Conservation (phyloP, 2,113 vertebrate genomes). For the Calidris pygmaea region DNA sequence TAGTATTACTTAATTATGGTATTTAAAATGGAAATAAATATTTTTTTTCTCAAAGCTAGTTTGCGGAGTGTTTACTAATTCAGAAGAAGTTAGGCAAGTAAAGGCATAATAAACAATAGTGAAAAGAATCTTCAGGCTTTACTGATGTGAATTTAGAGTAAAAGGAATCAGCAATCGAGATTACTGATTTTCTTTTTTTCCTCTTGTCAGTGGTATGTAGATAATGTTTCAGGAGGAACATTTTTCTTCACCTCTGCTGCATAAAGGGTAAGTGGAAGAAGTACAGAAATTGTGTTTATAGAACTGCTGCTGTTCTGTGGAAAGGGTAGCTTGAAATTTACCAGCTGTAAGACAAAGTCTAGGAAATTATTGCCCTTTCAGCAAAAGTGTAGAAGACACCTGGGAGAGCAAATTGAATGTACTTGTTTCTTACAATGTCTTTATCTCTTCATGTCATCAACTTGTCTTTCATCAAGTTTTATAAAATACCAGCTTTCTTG, state of each 20-base stretch:
- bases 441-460: neutral
- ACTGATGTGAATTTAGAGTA: neutral
- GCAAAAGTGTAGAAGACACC: neutral
- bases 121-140: neutral
- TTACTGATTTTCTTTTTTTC: neutral
- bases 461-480: neutral
- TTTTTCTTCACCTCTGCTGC: neutral
- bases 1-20: neutral
- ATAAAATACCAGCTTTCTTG: neutral
- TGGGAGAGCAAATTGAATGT: neutral
- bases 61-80: neutral
- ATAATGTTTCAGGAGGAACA: neutral
- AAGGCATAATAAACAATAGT: neutral
- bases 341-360: neutral
- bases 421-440: neutral
- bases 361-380: neutral
- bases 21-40: neutral
- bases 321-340: neutral
- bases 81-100: neutral
- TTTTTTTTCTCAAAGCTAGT: neutral
- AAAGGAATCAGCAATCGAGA: neutral
- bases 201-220: neutral
- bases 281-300: neutral
- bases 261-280: neutral
- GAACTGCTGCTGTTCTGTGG: neutral